Conservation (phyloP, 2,113 vertebrate genomes). For the Taurulus bubalis region DNA sequence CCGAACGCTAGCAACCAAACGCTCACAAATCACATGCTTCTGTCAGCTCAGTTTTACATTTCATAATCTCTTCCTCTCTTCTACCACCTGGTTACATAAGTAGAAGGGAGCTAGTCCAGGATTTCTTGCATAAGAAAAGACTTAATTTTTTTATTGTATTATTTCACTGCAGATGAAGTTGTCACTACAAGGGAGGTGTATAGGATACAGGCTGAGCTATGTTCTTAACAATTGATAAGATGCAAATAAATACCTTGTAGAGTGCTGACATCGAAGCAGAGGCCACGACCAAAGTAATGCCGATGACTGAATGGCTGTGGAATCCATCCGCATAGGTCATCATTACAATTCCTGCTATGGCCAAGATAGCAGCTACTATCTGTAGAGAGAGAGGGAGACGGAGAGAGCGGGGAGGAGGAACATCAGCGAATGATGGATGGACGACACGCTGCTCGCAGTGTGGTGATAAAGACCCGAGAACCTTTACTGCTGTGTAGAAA, state of each 20-base stretch:
- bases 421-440: slow-evolving; percentile 51
- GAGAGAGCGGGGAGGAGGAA: slow-evolving; percentile 7
- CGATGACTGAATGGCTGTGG: slow-evolving; percentile 97
- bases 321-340: slow-evolving; percentile 98
- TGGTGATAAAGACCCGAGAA: slow-evolving; percentile 49
- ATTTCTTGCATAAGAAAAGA: slow-evolving; percentile 32
- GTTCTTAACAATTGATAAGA: not conserved
- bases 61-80: slow-evolving; percentile 52
- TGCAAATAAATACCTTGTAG: slow-evolving; percentile 89
- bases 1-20: not conserved
- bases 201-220: not conserved
- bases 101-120: slow-evolving; percentile 19
- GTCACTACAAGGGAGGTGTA: not conserved
- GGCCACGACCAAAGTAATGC: slow-evolving; percentile 94
- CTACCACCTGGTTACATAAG: slow-evolving; percentile 48
- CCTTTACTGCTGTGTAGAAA: slow-evolving; percentile 27
- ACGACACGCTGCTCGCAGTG: slow-evolving; percentile 50
- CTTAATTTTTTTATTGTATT: not conserved
- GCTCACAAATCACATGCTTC: slow-evolving; percentile 16
- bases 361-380: slow-evolving; percentile 98
- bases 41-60: slow-evolving; percentile 39
- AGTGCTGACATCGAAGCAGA: slow-evolving; percentile 96
- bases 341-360: slow-evolving; percentile 98
- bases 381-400: slow-evolving; percentile 71
- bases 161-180: slow-evolving; percentile 2